Base-by-base conservation (phyloP, 2,797 vertebrate genomes). In the Macropodus opercularis region DNA sequence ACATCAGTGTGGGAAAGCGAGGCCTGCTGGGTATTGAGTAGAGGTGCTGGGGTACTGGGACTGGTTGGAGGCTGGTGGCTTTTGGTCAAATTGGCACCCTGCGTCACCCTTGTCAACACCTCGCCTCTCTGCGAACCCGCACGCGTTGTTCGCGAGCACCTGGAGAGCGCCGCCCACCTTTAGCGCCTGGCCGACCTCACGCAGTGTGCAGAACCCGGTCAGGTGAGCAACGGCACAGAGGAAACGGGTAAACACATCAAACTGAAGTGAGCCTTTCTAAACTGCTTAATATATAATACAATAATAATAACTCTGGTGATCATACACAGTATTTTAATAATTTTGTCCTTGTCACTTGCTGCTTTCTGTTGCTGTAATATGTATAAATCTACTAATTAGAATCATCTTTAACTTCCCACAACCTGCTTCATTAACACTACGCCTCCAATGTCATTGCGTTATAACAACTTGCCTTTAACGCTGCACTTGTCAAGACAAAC, bases 101-200 rank as follows among this genome's bases (percentile, higher is more conserved):
- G 77, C 38, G 62, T 75, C 72, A 87, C 74, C 82, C 82, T 76
- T 67, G 77, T 86, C 85, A 85, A 86, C 87, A 87, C 85, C 69
- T 85, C 22, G 9, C 21, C 14, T n/a, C 35, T 72, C 63, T 29
- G 58, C 1, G 23, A 77, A 42, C 61, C 13, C 3, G 8, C 59
- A 50, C 67, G 58, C 46, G 26, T 23, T 35, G 59, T 19, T 14
- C 52, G 24, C 29, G 32, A 9, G 39, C 57, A 72, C 69, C 66
- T 27, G 57, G 48, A 63, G 23, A 54, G 40, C 58, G 24, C 40
- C 65, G 3, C 68, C 56, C 49, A 57, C 69, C 57, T 43, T 22
- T 11, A 32, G 38, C 62, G 19, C 55, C 39, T 22, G 23, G 40
- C n/a, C 35, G 26, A 38, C 59, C 51, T 69, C 22, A 6, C 62